Percentiles rank a stretch among this genome's conserved stretches.
Conservation (phyloP, 2,797 vertebrate genomes). For the Macropus fuliginosus region DNA sequence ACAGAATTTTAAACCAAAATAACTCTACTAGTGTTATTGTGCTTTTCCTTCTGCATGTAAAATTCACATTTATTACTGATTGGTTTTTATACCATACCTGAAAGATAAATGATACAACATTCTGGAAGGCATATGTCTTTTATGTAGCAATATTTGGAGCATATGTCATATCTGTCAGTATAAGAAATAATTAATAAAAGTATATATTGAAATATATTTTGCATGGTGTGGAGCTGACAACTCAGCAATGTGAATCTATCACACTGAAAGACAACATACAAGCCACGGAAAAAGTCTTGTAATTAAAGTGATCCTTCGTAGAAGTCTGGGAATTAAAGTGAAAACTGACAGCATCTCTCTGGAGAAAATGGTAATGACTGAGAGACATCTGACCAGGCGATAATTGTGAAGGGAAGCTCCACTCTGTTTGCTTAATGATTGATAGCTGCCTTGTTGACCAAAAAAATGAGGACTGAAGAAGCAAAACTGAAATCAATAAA, state of each 20-base stretch:
- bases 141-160: conserved; percentile 19
- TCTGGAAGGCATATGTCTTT: conserved; percentile 61
- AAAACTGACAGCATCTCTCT: conserved; percentile 70
- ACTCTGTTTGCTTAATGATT: conserved; percentile 61
- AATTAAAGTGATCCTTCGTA: conserved; percentile 81
- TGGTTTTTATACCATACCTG: conserved; percentile 48
- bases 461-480: conserved; percentile 25
- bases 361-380: conserved; percentile 57
- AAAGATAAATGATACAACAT: conserved; percentile 53
- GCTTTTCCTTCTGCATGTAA: conserved; percentile 51
- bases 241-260: conserved; percentile 79
- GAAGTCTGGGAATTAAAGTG: conserved; percentile 73
- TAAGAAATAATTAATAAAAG: conserved; percentile 77
- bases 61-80: conserved; percentile 30
- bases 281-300: conserved; percentile 65
- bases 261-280: conserved; percentile 81
- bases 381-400: conserved; percentile 39
- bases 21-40: conserved; percentile 11
- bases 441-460: neutral
- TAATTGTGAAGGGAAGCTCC: conserved; percentile 45
- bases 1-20: neutral
- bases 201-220: conserved; percentile 73
- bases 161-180: conserved; percentile 48
- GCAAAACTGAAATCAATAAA: conserved; percentile 7
- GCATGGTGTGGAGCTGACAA: conserved; percentile 70